Base-by-base conservation (phyloP, 2,888 invertebrate genomes). In the Tiliacea aurago region DNA sequence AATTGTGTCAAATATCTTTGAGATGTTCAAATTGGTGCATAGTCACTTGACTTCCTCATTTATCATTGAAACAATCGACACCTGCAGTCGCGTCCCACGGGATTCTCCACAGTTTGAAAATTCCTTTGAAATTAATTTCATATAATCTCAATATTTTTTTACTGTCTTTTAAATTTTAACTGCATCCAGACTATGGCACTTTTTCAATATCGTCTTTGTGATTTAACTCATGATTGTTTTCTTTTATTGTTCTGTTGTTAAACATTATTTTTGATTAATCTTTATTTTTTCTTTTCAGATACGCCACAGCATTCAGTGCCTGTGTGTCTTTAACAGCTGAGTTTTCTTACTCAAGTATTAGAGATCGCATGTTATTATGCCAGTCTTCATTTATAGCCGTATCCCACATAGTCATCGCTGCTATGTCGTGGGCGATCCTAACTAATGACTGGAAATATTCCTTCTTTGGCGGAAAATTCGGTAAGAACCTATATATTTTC, bases 241-340 rank as follows among this genome's bases (percentile, higher is more conserved):
- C 9, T 7, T 58, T 41, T 37, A 5, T 20, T 28, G 10, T 1
- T 62, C 18, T 62, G 2, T 11, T 9, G 45, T 45, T n/a, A n/a
- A n/a, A n/a, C n/a, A n/a, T n/a, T n/a, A n/a, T 37, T 37, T 37
- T 7, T 51, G 2, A 43, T 43, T 13, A 4, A 28, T 41, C 3
- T 23, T 11, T 7, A 0, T 55, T 33, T 55, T 65, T 51, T 23
- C 45, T 23, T 88, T 89, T 20, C 89, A 95, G 95, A 67, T 94
- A 94, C 47, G 94, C 93, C 0, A 85, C 91, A 58, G 87, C 92
- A 0, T 94, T 94, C 73, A 94, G 92, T 63, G 92, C 95, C 0
- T 85, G 89, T 0, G 76, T 95, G 2, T 86, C 93, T 0, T 73
- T 93, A 3, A 93, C 94, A 0, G 90, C 95, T 0, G 95, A 95